A percentile compares a stretch with the other conserved stretches of the same genome.
phyloP scores from a whole-genome alignment of 2,888 invertebrate species.

The Andrena bucephala region DNA sequence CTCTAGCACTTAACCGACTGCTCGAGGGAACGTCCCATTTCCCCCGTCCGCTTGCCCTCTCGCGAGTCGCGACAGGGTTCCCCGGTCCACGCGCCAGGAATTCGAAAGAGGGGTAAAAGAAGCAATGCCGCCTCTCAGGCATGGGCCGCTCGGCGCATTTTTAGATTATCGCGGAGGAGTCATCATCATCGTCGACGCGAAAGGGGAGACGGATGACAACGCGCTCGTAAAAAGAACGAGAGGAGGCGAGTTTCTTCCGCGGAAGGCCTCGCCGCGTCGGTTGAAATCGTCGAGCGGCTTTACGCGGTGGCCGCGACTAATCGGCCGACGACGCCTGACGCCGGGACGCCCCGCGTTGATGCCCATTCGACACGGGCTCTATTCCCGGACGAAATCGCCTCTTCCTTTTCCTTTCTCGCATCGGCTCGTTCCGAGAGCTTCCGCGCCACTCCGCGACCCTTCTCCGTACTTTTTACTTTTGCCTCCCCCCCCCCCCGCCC shows the following conservation, averaged over 20 bases:
- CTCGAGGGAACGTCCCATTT: too few relatives aligned
- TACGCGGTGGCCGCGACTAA: conserved; percentile 77
- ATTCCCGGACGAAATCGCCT: conserved; percentile 75
- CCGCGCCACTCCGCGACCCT: background rate
- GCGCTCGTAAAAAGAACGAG: conserved; percentile 29
- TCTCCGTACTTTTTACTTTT: background rate
- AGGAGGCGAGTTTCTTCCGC: conserved; percentile 46
- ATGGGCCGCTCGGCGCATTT: conserved; percentile 41
- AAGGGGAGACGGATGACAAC: conserved; percentile 47
- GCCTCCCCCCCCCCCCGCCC: background rate
- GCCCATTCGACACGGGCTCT: conserved; percentile 81
- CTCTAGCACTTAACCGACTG: too few relatives aligned
- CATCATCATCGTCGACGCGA: conserved; percentile 48
- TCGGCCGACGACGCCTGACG: conserved; percentile 82
- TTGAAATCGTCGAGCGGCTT: conserved; percentile 61
- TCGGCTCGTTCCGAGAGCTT: conserved; percentile 13
- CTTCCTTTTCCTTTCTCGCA: conserved; percentile 41
- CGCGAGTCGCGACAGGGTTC: background rate
- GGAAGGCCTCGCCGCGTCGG: conserved; percentile 35
- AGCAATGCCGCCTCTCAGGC: too few relatives aligned
- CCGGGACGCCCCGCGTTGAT: conserved; percentile 77
- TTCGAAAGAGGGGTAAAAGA: conserved; percentile 18
- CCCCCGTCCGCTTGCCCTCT: background rate
- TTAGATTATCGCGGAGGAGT: conserved; percentile 59
- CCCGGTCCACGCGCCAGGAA: conserved; percentile 4